phyloP scores from a whole-genome alignment of 2,888 invertebrate species.

The Erannis defoliaria region DNA sequence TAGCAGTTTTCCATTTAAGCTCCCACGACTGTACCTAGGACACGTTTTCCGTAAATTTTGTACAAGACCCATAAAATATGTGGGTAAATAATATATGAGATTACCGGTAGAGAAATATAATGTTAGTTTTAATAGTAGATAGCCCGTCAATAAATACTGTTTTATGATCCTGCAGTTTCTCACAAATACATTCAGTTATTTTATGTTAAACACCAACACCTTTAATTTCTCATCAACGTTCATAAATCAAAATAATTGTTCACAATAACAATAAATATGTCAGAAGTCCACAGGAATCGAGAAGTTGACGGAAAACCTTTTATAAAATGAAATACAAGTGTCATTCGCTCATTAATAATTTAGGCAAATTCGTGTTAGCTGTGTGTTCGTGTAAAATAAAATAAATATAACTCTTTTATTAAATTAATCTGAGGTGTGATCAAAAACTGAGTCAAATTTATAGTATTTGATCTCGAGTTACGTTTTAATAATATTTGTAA shows the following conservation, averaged over 20 bases:
- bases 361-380: constrained; percentile 24
- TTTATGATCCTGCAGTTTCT: constrained; percentile 9
- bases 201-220: constrained; percentile 17
- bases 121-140: neutral
- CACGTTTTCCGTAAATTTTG: no score
- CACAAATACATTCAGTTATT: constrained; percentile 13
- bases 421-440: neutral
- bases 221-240: constrained; percentile 9
- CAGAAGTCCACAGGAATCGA: constrained; percentile 5
- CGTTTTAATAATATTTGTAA: neutral
- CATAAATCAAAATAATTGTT: constrained; percentile 32
- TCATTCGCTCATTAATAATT: constrained; percentile 20
- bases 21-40: no score
- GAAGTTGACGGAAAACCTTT: constrained; percentile 25
- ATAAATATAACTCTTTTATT: constrained; percentile 17
- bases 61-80: no score
- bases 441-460: constrained; percentile 4
- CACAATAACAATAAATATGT: constrained; percentile 29
- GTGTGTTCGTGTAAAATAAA: no score
- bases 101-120: neutral
- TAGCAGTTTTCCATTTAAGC: no score
- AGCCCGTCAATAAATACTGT: constrained; percentile 10
- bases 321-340: constrained; percentile 21
- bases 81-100: no score
- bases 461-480: neutral